These are phyloP conservation scores for Odontesthes bonariensis DNA, from an alignment of 2,113 vertebrate genomes.

Conservation along the genomic window DNA sequence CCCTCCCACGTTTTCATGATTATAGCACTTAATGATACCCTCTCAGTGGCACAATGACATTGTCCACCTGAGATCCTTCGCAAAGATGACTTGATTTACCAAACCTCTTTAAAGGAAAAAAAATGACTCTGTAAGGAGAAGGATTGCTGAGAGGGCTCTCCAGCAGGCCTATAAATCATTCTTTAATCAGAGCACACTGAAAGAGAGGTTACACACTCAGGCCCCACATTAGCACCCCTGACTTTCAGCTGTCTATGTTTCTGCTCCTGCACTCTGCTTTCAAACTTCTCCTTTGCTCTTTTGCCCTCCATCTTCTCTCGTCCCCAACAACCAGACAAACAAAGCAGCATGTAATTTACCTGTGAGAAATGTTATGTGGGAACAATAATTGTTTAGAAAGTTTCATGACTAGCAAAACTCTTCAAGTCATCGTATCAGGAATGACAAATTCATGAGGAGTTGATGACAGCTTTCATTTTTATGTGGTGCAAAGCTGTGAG, in stretches of 20 bases:
- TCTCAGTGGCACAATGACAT: constrained; percentile 79
- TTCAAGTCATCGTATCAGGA: neutral
- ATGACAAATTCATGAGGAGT: neutral
- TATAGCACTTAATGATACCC: constrained; percentile 74
- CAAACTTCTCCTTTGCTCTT: constrained; percentile 50
- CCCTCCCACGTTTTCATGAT: constrained; percentile 49
- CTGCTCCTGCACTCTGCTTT: constrained; percentile 53
- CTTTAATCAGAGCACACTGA: constrained; percentile 86
- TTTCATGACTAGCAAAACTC: neutral
- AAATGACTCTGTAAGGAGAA: constrained; percentile 84
- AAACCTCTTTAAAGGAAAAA: constrained; percentile 75
- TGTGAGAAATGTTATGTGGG: neutral
- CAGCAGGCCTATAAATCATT: constrained; percentile 85
- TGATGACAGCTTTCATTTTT: constrained; percentile 16
- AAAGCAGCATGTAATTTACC: constrained; percentile 23
- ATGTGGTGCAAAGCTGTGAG: constrained; percentile 4
- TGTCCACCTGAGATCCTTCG: constrained; percentile 75
- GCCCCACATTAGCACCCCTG: constrained; percentile 77
- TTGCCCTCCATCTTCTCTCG: constrained; percentile 34
- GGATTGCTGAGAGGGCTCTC: constrained; percentile 83
- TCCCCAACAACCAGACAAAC: constrained; percentile 24
- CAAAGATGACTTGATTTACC: constrained; percentile 85
- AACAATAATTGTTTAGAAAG: constrained; percentile 2
- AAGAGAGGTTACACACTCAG: constrained; percentile 77
- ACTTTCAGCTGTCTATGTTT: constrained; percentile 72